These are phyloP conservation scores for Nomada ferruginata DNA, from an alignment of 2,888 invertebrate species.

Conservation along the genomic window DNA sequence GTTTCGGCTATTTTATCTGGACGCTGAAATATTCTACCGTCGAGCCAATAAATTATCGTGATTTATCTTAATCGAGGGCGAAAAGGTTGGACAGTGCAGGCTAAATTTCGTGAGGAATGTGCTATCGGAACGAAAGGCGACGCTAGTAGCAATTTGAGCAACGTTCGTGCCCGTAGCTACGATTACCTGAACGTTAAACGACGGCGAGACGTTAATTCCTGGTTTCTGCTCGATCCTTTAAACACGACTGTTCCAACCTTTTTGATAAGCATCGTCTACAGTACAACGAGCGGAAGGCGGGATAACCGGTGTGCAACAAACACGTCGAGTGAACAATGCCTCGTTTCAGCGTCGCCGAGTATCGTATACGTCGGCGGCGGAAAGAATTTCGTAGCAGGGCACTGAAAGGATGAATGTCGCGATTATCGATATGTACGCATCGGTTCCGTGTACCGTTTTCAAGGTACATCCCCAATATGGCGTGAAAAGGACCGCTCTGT, in stretches of 20 bases:
- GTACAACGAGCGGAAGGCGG: conserved; percentile 48
- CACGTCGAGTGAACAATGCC: conserved; percentile 57
- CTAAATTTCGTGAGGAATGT: too few species aligned
- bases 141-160: too few species aligned
- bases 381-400: conserved; percentile 51
- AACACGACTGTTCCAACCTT: conserved; percentile 42
- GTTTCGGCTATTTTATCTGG: not conserved
- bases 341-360: conserved; percentile 24
- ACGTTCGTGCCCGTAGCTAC: not conserved
- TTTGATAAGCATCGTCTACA: conserved; percentile 61
- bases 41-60: not conserved
- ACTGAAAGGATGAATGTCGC: conserved; percentile 72
- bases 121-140: too few species aligned
- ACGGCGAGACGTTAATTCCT: conserved; percentile 46
- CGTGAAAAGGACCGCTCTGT: conserved; percentile 74
- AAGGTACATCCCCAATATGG: conserved; percentile 71
- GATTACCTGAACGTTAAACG: conserved; percentile 28
- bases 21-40: not conserved
- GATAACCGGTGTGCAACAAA: conserved; percentile 63
- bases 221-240: conserved; percentile 41
- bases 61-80: too few species aligned
- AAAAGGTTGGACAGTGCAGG: too few species aligned
- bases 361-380: conserved; percentile 35
- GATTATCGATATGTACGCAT: conserved; percentile 77
- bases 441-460: conserved; percentile 73